These are phyloP conservation scores for Takifugu ocellatus DNA, from an alignment of 2,797 vertebrate species.

Conservation along the genomic window DNA sequence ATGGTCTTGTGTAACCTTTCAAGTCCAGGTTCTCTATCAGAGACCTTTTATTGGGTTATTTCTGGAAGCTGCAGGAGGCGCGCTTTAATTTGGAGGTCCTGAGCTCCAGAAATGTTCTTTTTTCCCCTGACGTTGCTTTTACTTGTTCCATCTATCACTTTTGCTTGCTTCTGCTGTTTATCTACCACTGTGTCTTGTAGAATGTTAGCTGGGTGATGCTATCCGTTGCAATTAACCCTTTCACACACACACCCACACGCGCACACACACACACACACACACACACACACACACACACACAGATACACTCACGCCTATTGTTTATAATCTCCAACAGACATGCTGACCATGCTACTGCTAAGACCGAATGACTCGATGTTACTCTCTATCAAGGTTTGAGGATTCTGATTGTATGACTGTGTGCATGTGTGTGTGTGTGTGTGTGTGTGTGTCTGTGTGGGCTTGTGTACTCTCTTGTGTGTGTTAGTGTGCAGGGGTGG, in stretches of 20 bases:
- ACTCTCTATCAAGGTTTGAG: slow-evolving; percentile 47
- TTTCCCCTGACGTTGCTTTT: too few species aligned
- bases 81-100: too few species aligned
- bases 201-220: not conserved
- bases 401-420: slow-evolving; percentile 22
- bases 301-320: slow-evolving; percentile 26
- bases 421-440: slow-evolving; percentile 17
- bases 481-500: slow-evolving; percentile 29
- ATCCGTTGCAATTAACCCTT: slow-evolving; percentile 3
- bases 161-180: slow-evolving; percentile 15
- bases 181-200: not conserved
- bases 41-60: too few species aligned
- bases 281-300: slow-evolving; percentile 1
- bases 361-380: slow-evolving; percentile 73
- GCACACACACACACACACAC: too few species aligned
- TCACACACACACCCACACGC: not conserved
- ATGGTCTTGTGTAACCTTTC: too few species aligned
- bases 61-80: too few species aligned
- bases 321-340: slow-evolving; percentile 40
- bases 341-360: slow-evolving; percentile 40
- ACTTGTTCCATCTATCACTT: not conserved
- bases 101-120: too few species aligned
- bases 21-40: too few species aligned
- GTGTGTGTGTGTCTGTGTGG: slow-evolving; percentile 28
- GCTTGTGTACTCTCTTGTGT: slow-evolving; percentile 26